phyloP scores from a whole-genome alignment of 2,888 invertebrate species.

The Sepiola atlantica region DNA sequence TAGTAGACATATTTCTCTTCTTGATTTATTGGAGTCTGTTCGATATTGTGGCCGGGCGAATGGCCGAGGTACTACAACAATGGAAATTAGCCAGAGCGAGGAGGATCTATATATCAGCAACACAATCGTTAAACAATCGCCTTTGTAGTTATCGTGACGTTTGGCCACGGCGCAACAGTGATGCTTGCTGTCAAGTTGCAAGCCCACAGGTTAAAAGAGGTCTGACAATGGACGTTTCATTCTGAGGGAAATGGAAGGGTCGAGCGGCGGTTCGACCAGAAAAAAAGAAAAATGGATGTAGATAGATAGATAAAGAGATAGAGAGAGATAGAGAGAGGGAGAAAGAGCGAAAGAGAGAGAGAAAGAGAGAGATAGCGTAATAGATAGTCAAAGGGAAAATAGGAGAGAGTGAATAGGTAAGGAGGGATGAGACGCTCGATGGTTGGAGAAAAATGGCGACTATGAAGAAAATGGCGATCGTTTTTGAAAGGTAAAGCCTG shows the following conservation, averaged over 20 bases:
- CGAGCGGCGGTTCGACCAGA: no score
- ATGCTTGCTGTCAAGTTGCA: not conserved
- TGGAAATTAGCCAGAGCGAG: not conserved
- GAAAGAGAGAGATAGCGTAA: no score
- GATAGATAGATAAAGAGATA: no score
- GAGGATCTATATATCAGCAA: not conserved
- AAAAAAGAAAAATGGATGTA: no score
- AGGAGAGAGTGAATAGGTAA: not conserved
- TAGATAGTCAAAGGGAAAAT: no score
- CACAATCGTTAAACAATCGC: not conserved
- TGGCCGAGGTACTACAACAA: not conserved
- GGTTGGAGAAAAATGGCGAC: not conserved
- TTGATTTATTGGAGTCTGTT: not conserved
- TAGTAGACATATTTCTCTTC: no score
- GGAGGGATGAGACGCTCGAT: not conserved
- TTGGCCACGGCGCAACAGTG: not conserved
- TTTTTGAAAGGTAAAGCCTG: not conserved
- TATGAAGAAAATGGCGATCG: not conserved
- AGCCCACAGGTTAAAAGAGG: conserved; percentile 32
- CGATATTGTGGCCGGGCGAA: not conserved
- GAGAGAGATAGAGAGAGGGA: no score
- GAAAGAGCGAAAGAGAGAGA: no score
- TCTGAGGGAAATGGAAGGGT: not conserved
- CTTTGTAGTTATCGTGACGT: not conserved
- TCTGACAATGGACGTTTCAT: not conserved